Base-by-base conservation (phyloP, 2,113 vertebrate genomes). In the Aramus guarauna region DNA sequence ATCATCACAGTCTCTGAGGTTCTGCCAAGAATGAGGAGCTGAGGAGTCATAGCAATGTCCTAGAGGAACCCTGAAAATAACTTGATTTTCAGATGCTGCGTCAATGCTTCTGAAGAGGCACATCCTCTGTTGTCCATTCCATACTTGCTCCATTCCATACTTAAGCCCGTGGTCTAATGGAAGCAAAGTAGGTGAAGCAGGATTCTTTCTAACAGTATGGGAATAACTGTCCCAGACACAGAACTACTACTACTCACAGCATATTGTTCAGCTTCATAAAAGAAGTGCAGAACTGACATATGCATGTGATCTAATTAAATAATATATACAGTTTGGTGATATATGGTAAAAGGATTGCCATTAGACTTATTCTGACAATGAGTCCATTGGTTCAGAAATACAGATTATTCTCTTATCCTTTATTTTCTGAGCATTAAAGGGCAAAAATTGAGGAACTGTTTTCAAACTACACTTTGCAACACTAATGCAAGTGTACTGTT, bases 101-200 rank as follows among this genome's bases (percentile, higher is more conserved):
- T n/a, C 12, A 41, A 26, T 10, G 9, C 12, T 62, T 75, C 26
- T 62, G 63, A 62, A 32, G 18, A n/a, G 24, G 3, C 15, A 37
- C 0, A 1, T 29, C 27, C 36, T 5, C 24, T 50, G 5, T 9
- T 48, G 24, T 29, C 30, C 62, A 69, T n/a, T n/a, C n/a, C n/a
- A n/a, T n/a, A n/a, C n/a, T 43, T n/a, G 20, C 41, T 48, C 26
- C 36, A 47, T 32, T 55, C 26, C 26, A 26, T 64, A 24, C 20
- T 20, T 55, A 56, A 47, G 29, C 9, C 22, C 14, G 66, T 66
- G 11, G 10, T 47, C 32, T 73, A 53, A 53, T 16, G 45, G 36
- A 74, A 39, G 11, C 19, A 39, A 64, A 41, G 27, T 22, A 39
- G 58, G 20, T 85, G 52, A 86, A 80, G 37, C 13, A 53, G 24